These are phyloP conservation scores for Pseudorectes ferrugineus DNA, from an alignment of 2,113 vertebrate species.

Conservation along the genomic window DNA sequence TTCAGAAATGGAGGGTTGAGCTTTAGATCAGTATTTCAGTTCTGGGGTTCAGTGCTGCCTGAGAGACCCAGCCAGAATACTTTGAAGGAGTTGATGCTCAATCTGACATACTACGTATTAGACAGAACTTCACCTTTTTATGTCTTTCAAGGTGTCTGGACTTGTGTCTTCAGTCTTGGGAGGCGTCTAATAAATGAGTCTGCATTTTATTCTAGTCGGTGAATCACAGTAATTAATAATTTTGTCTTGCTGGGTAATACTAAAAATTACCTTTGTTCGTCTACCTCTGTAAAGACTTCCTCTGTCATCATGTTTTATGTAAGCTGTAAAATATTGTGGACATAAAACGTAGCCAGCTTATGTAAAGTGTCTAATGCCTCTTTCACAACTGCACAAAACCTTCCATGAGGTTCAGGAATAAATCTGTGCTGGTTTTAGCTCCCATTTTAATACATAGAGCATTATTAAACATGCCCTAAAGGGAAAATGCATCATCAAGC, in stretches of 20 bases:
- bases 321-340: not conserved
- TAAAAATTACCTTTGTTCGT: not conserved
- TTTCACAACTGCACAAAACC: not conserved
- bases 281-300: not conserved
- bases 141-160: not conserved
- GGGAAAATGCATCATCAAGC: not conserved
- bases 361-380: not conserved
- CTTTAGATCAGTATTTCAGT: not conserved
- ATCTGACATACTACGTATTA: not conserved
- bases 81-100: not conserved
- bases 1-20: not conserved
- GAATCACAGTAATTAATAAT: conserved; percentile 21
- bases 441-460: not conserved
- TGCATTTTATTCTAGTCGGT: conserved; percentile 1
- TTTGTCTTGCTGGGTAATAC: not conserved
- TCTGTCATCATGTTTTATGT: not conserved
- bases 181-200: not conserved
- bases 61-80: not conserved
- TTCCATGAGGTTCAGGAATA: not conserved
- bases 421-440: not conserved
- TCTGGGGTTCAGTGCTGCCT: not conserved
- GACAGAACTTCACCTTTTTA: not conserved
- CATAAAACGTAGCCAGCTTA: not conserved
- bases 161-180: not conserved
- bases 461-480: not conserved